A percentile compares a stretch with the other conserved stretches of the same genome.
phyloP scores from a whole-genome alignment of 2,113 vertebrate species.

The Paracanthobrama guichenoti region DNA sequence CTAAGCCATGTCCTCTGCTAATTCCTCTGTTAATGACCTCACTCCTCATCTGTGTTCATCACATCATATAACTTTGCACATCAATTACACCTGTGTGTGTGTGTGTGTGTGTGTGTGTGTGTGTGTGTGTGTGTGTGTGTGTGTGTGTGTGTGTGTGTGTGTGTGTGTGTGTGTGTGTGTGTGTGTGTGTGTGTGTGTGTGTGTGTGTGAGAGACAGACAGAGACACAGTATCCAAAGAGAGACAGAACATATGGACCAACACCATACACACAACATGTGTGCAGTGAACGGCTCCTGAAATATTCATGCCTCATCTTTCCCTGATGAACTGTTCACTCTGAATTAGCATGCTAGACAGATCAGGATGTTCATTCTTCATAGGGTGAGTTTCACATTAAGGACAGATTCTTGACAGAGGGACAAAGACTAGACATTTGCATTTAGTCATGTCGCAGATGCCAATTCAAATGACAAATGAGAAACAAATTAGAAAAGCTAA shows the following conservation, averaged over 20 bases:
- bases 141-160: neutral
- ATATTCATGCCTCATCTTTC: slow-evolving; percentile 31
- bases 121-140: neutral
- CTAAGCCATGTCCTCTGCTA: neutral
- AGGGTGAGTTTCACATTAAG: neutral
- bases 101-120: neutral
- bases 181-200: neutral
- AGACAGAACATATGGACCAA: slow-evolving; percentile 24
- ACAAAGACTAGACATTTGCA: slow-evolving; percentile 11
- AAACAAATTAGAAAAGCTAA: neutral
- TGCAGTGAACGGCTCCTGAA: slow-evolving; percentile 37
- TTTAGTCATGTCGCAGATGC: neutral
- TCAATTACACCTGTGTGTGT: slow-evolving; percentile 1
- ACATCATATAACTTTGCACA: neutral
- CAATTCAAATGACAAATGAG: neutral
- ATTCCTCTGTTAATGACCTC: slow-evolving; percentile 6
- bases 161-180: neutral
- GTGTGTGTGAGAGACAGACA: neutral
- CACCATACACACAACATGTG: slow-evolving; percentile 30
- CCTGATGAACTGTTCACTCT: slow-evolving; percentile 29
- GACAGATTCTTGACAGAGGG: neutral
- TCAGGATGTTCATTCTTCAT: neutral
- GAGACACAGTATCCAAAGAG: neutral
- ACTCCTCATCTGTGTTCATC: slow-evolving; percentile 11
- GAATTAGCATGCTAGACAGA: slow-evolving; percentile 20